Evolutionary conservation across 2,797 vertebrate species (phyloP), one percentile per base, ranked within the genome.

Genomic region (Clamator glandarius): DNA sequence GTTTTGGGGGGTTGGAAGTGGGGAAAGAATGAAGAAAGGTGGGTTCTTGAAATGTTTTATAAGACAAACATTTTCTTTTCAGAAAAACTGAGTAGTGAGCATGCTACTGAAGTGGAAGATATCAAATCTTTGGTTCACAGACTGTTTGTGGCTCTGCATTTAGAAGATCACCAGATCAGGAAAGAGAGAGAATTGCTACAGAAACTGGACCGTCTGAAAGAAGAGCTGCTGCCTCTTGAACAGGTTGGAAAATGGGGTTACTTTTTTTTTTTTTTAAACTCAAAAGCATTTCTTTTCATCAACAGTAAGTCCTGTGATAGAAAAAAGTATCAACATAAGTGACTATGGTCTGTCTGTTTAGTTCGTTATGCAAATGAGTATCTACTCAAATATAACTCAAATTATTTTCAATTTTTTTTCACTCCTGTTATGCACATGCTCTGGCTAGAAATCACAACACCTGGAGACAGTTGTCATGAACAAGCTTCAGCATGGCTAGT

Each of bases 221-320:
- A 98, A 81, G 97, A 99, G 94, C 97, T 99, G n/a, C 95, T 97
- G 9, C 98, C 98, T 66, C 95, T 99, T 36, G 99, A 99, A 96
- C 96, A 99, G 99, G 99, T 99, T 81, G 44, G 76, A 84, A 87
- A 88, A 25, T 19, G 16, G 25, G 35, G 4, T 18, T 57, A 11
- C 6, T 62, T 31, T 24, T 33, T 50, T 69, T 50, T 69, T 35
- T 50, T 26, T 52, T 31, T 15, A 7, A 68, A 33, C 12, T 50
- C 52, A 46, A 4, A 78, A 62, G 25, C 15, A 55, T 75, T 87
- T 92, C 20, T 19, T 87, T 80, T 67, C n/a, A 72, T 67, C n/a
- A 76, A 41, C 28, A 84, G 7, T 31, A 39, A 62, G 15, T 57
- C 26, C 59, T 52, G 17, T 76, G 48, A 69, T 20, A 50, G 31